These are phyloP conservation scores for Acronicta alni DNA, from an alignment of 2,888 invertebrate species.

Conservation along the genomic window DNA sequence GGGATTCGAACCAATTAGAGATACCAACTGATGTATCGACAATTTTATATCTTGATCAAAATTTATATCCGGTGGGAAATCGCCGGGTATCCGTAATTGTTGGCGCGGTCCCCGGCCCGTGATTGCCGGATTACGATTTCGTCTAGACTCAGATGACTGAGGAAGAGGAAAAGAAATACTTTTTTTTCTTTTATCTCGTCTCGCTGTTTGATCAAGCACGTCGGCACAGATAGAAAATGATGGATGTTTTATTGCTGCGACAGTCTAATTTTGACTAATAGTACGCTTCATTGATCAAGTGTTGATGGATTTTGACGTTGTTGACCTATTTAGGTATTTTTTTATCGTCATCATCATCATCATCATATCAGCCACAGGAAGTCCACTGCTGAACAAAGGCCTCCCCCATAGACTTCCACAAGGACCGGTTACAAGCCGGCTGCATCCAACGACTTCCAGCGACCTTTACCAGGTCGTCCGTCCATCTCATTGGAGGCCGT, in stretches of 20 bases:
- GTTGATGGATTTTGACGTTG: slow-evolving; percentile 14
- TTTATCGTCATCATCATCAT: too few relatives aligned
- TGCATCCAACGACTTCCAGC: too few relatives aligned
- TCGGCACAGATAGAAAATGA: slow-evolving; percentile 46
- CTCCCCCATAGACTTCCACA: too few relatives aligned
- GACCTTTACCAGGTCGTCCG: too few relatives aligned
- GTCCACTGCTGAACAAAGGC: too few relatives aligned
- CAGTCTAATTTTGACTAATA: slow-evolving; percentile 38
- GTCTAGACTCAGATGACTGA: slow-evolving; percentile 55
- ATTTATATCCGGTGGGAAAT: slow-evolving; percentile 71
- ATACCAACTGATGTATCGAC: slow-evolving; percentile 67
- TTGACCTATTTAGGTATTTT: not conserved
- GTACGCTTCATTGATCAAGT: slow-evolving; percentile 26
- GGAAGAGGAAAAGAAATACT: slow-evolving; percentile 34
- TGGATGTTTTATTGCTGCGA: slow-evolving; percentile 41
- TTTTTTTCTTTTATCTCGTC: slow-evolving; percentile 46
- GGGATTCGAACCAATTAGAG: slow-evolving; percentile 65
- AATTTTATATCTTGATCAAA: slow-evolving; percentile 71
- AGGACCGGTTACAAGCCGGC: too few relatives aligned
- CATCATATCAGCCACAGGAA: too few relatives aligned
- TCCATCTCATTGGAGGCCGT: too few relatives aligned
- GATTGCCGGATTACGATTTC: slow-evolving; percentile 59
- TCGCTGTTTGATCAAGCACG: slow-evolving; percentile 59
- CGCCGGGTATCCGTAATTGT: slow-evolving; percentile 62
- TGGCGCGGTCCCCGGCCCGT: slow-evolving; percentile 45